Evolutionary conservation across 2,113 vertebrate species (phyloP).

Genomic region (Trogon melanurus): DNA sequence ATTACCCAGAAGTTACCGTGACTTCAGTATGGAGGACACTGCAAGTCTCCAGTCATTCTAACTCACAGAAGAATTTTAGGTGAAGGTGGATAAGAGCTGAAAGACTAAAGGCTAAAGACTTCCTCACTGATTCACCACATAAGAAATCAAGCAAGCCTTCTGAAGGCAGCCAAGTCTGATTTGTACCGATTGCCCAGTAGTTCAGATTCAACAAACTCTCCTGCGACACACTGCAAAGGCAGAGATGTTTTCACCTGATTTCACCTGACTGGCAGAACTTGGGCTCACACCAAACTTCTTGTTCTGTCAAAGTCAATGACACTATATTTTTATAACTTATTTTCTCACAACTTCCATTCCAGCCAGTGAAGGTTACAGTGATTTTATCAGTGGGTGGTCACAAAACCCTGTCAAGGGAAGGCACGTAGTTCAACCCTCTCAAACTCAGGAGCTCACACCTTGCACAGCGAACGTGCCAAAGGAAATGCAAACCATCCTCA

Average conservation of each 20-base stretch:
- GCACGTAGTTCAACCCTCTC: neutral
- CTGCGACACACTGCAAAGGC: neutral
- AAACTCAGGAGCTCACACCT: neutral
- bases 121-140: neutral
- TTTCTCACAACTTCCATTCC: neutral
- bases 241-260: neutral
- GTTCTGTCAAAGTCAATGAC: neutral
- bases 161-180: neutral
- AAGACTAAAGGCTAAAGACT: neutral
- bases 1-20: neutral
- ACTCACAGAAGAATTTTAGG: neutral
- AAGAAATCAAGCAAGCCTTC: neutral
- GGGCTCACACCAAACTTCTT: neutral
- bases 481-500: neutral
- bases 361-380: neutral
- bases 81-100: neutral
- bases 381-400: neutral
- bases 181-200: neutral
- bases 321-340: neutral
- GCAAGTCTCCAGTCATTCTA: neutral
- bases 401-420: neutral
- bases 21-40: neutral
- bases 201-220: neutral
- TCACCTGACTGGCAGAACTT: neutral
- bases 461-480: neutral